Evolutionary conservation across 1,140 invertebrate genomes (phyloP).

Genomic region (Pissodes strobi): DNA sequence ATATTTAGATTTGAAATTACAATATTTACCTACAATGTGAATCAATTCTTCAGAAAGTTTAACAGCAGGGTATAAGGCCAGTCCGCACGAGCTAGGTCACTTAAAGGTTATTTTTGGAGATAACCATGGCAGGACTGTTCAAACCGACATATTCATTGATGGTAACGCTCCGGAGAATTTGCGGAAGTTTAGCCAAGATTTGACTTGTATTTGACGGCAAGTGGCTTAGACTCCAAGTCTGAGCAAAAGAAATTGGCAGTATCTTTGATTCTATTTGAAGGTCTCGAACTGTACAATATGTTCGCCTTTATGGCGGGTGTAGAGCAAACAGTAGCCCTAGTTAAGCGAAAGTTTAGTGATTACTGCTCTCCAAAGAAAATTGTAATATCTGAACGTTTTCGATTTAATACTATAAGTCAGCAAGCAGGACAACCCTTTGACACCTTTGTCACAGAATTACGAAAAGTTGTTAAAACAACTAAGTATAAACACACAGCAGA

Average conservation of each 20-base stretch:
- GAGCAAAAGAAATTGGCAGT: neutral
- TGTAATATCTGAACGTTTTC: too few species aligned
- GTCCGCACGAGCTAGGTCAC: too few species aligned
- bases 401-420: conserved; percentile 43
- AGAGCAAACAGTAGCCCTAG: neutral
- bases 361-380: conserved; percentile 46
- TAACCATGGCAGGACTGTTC: too few species aligned
- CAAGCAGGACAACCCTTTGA: too few species aligned
- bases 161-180: neutral
- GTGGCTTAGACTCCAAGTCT: neutral
- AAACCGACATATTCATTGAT: too few species aligned
- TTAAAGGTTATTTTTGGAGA: too few species aligned
- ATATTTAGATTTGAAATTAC: too few species aligned
- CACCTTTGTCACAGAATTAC: conserved; percentile 41
- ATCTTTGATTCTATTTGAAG: too few species aligned
- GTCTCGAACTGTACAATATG: conserved; percentile 2
- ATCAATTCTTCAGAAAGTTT: too few species aligned
- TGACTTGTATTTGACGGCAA: too few species aligned
- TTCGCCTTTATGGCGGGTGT: neutral
- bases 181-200: neutral
- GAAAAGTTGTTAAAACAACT: conserved; percentile 40
- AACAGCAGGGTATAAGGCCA: too few species aligned
- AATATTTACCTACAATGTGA: too few species aligned
- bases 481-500: conserved; percentile 35
- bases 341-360: conserved; percentile 26